Conservation (phyloP, 2,888 invertebrate species). For the Adela reaumurella region DNA sequence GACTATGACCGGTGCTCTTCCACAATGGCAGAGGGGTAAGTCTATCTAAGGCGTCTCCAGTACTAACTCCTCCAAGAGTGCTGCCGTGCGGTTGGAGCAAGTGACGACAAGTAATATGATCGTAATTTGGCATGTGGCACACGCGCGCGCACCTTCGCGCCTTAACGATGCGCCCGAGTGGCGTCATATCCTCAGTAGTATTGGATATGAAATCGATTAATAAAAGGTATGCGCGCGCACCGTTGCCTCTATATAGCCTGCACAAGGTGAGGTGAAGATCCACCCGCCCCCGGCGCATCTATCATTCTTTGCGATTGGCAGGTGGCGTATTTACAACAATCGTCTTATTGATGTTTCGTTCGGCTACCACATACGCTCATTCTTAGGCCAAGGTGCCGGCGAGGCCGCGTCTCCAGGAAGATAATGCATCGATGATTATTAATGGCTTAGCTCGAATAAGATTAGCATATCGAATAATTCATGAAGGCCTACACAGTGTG, state of each 20-base stretch:
- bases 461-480: not conserved
- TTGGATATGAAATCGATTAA: constrained; percentile 46
- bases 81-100: too few species aligned
- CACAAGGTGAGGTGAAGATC: not conserved
- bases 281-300: too few species aligned
- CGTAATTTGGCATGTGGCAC: constrained; percentile 36
- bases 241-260: not conserved
- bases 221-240: constrained; percentile 44
- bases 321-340: not conserved
- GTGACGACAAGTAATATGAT: not conserved
- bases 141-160: constrained; percentile 32
- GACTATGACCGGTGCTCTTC: too few species aligned
- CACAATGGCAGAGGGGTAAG: too few species aligned
- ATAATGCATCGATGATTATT: not conserved
- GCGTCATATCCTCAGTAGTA: constrained; percentile 51
- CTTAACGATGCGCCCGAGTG: constrained; percentile 23
- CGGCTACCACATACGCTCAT: not conserved
- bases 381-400: not conserved
- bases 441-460: not conserved
- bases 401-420: not conserved
- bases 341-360: not conserved
- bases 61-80: too few species aligned
- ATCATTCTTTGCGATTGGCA: not conserved
- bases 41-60: too few species aligned
- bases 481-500: too few species aligned